Conservation (phyloP, 2,797 vertebrate species). For the Erpetoichthys calabaricus region DNA sequence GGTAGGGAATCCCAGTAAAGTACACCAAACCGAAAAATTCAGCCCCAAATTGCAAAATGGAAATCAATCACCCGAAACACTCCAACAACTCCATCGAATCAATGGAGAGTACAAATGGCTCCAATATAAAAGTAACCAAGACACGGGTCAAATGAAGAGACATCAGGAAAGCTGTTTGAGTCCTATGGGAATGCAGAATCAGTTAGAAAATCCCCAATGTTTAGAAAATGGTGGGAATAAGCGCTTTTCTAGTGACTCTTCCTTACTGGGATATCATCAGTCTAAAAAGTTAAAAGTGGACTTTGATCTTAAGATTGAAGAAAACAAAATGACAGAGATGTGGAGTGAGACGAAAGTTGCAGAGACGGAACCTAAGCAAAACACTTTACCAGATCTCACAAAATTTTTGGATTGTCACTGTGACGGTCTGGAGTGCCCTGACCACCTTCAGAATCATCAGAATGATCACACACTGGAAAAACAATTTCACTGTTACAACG, state of each 20-base stretch:
- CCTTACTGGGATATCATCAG: slow-evolving; percentile 56
- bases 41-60: slow-evolving; percentile 71
- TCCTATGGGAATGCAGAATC: slow-evolving; percentile 47
- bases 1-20: slow-evolving; percentile 54
- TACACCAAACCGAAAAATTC: slow-evolving; percentile 51
- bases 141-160: slow-evolving; percentile 52
- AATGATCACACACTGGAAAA: slow-evolving; percentile 51
- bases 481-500: slow-evolving; percentile 56
- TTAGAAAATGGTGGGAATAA: slow-evolving; percentile 79
- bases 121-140: slow-evolving; percentile 47
- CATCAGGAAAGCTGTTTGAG: slow-evolving; percentile 49
- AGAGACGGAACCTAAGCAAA: slow-evolving; percentile 34
- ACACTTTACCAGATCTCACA: slow-evolving; percentile 43
- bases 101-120: slow-evolving; percentile 63
- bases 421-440: slow-evolving; percentile 35
- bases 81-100: slow-evolving; percentile 43
- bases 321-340: slow-evolving; percentile 29
- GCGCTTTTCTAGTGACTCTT: slow-evolving; percentile 62
- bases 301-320: slow-evolving; percentile 40
- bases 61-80: slow-evolving; percentile 51
- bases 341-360: slow-evolving; percentile 30
- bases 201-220: slow-evolving; percentile 49
- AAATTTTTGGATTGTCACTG: slow-evolving; percentile 43
- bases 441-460: slow-evolving; percentile 28
- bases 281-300: slow-evolving; percentile 66